Evolutionary conservation across 2,888 invertebrate species (phyloP).

Genomic region (Dynastes hyllus): DNA sequence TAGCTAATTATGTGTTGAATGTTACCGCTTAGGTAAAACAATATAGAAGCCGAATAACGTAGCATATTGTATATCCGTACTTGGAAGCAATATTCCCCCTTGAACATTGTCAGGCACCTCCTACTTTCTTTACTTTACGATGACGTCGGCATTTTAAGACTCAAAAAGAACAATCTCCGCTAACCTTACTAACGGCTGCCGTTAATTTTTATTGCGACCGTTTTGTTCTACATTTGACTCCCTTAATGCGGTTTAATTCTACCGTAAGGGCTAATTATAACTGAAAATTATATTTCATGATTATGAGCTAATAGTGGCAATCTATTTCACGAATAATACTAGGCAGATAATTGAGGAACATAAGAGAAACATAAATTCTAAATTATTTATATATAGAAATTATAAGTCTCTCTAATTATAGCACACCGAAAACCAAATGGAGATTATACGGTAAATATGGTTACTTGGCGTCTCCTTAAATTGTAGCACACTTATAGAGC

Average conservation of each 20-base stretch:
- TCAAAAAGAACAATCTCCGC: constrained; percentile 32
- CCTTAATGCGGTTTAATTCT: constrained; percentile 40
- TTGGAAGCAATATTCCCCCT: constrained; percentile 4
- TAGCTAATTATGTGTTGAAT: constrained; percentile 42
- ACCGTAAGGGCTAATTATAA: constrained; percentile 11
- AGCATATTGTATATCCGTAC: constrained; percentile 39
- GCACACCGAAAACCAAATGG: no score
- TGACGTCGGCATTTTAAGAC: constrained; percentile 23
- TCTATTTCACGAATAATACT: no score
- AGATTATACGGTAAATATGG: no score
- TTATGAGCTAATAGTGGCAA: not conserved
- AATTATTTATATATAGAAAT: no score
- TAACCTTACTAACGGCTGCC: constrained; percentile 12
- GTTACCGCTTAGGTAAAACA: constrained; percentile 44
- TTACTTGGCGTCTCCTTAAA: no score
- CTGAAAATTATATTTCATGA: constrained; percentile 9
- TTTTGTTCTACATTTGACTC: constrained; percentile 8
- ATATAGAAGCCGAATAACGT: constrained; percentile 48
- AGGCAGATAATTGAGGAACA: no score
- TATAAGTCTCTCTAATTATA: no score
- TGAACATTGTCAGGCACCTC: constrained; percentile 38
- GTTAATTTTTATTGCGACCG: constrained; percentile 45
- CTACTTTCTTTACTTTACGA: constrained; percentile 47
- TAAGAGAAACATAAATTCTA: no score
- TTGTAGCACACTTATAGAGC: no score